Evolutionary conservation across 2,113 vertebrate genomes (phyloP), one percentile per base, ranked within the genome.

Genomic region (Silurus glanis): DNA sequence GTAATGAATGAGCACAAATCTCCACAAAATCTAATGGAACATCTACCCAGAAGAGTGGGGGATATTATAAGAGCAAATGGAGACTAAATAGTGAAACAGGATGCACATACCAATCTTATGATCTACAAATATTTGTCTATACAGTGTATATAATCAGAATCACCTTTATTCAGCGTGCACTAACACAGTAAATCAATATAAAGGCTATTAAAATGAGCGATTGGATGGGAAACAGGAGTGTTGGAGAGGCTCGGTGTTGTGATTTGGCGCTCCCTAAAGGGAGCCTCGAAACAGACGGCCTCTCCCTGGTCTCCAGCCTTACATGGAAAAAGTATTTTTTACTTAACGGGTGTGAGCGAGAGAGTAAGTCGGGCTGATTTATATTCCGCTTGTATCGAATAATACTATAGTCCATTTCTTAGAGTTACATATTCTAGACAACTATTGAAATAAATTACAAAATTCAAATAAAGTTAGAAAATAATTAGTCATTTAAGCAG

Each of bases 281-380:
- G 85, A 82, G 75, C 78, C 45, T 62, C 53, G 5, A 16, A 55
- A 21, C 67, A 61, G 45, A 16, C 53, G 45, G 53, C 80, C 84
- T 76, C 17, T 88, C 80, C 21, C 64, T 51, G 19, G 6, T 80
- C 55, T 53, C 47, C 84, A 74, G 58, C 84, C 87, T 83, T 86
- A 86, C 47, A 80, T 64, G 87, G 84, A 49, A 80, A 88, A 78
- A 83, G 49, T 61, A 83, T 66, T 82, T 58, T 55, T 86, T 62
- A 0, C 13, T 82, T 17, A 64, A n/a, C 12, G 23, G 80, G 61
- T 51, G 80, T 66, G 84, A 80, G 55, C 55, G 13, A 25, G 49
- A 25, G 21, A 51, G 67, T 8, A 47, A n/a, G n/a, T 6, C 6
- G 25, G 49, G 56, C 53, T 12, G 25, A 72, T 67, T 56, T 83